A percentile compares a stretch with the other conserved stretches of the same genome.
Conservation (phyloP, 2,797 vertebrate genomes). For the Lemur catta region DNA sequence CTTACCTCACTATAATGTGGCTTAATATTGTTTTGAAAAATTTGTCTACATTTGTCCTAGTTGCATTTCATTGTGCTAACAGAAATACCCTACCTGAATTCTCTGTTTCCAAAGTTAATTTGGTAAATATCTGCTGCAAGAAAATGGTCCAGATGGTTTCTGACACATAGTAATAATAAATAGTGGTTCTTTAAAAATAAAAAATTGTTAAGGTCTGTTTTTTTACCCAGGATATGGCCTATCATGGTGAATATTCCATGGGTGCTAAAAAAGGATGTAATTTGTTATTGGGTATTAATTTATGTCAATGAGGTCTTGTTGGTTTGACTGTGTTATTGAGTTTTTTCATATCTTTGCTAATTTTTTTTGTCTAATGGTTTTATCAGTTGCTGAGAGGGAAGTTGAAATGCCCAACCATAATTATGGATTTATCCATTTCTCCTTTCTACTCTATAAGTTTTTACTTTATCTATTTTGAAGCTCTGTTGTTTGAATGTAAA, state of each 20-base stretch:
- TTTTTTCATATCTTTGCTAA: not conserved
- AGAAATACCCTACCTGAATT: slow-evolving; percentile 59
- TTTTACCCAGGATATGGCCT: not conserved
- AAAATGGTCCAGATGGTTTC: slow-evolving; percentile 71
- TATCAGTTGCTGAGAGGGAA: not conserved
- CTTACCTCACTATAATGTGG: slow-evolving; percentile 50
- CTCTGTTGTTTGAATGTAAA: not conserved
- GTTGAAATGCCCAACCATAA: not conserved
- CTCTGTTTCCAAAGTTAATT: slow-evolving; percentile 66
- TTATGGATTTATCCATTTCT: not conserved
- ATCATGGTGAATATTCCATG: not conserved
- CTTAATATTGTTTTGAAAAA: slow-evolving; percentile 72
- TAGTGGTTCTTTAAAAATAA: slow-evolving; percentile 55
- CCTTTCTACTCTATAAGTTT: not conserved
- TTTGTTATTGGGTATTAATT: not conserved
- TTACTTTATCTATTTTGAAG: not conserved
- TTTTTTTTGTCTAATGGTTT: not conserved
- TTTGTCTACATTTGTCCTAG: slow-evolving; percentile 52
- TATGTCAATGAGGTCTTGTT: not conserved
- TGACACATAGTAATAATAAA: slow-evolving; percentile 65
- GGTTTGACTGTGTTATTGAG: not conserved
- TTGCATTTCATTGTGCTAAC: slow-evolving; percentile 66
- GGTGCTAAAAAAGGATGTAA: not conserved
- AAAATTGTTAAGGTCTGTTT: not conserved
- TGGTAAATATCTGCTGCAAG: slow-evolving; percentile 54